Evolutionary conservation across 2,797 vertebrate genomes (phyloP).

Genomic region (Malacoraja senta): DNA sequence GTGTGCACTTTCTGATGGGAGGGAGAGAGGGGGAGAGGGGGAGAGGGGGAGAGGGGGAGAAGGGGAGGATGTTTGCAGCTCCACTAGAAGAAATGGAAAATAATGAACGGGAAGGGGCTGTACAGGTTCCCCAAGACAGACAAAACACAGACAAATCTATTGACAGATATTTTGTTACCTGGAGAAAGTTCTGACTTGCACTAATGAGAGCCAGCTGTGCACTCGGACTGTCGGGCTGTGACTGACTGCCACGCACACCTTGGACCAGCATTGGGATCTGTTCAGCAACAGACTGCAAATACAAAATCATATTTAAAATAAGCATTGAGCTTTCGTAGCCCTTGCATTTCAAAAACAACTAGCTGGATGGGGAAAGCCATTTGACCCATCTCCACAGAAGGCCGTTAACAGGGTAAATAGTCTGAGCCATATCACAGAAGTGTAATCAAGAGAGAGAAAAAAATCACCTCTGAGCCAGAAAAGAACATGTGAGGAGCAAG

Average conservation of each 20-base stretch:
- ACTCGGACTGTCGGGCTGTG: conserved; percentile 89
- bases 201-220: conserved; percentile 89
- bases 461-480: not conserved
- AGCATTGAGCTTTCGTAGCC: not conserved
- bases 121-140: not conserved
- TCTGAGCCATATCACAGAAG: not conserved
- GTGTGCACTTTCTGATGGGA: too few species aligned
- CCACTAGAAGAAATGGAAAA: too few species aligned
- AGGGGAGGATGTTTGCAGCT: too few species aligned
- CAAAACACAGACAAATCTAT: not conserved
- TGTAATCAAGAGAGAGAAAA: not conserved
- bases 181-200: conserved; percentile 92
- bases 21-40: too few species aligned
- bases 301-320: not conserved
- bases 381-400: not conserved
- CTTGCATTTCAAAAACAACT: not conserved
- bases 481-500: not conserved
- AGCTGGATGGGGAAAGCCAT: not conserved
- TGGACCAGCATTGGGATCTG: conserved; percentile 96
- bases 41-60: too few species aligned
- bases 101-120: too few species aligned
- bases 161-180: conserved; percentile 58
- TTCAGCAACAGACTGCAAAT: conserved; percentile 77
- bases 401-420: not conserved
- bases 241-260: conserved; percentile 87